These are phyloP conservation scores for Glareola pratincola DNA, from an alignment of 2,113 vertebrate genomes.

Conservation along the genomic window DNA sequence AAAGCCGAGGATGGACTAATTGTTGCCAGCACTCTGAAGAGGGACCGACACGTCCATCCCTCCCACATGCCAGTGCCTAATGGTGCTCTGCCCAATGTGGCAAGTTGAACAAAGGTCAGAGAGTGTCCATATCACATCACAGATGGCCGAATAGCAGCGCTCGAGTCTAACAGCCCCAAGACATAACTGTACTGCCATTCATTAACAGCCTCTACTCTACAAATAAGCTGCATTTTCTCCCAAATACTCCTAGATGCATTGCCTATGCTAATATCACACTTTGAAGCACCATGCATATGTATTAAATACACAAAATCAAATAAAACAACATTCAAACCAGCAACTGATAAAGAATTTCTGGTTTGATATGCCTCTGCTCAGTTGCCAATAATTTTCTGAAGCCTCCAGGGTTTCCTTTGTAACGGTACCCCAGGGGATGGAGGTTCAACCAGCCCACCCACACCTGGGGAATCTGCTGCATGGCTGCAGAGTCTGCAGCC, in stretches of 20 bases:
- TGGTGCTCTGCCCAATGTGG: rapidly evolving
- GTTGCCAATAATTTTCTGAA: background rate
- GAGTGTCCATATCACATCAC: background rate
- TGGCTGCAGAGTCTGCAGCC: background rate
- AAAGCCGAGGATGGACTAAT: rapidly evolving
- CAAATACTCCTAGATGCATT: background rate
- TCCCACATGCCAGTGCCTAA: background rate
- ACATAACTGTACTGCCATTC: background rate
- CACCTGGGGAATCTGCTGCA: background rate
- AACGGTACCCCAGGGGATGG: background rate
- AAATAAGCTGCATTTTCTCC: background rate
- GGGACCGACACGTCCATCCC: rapidly evolving
- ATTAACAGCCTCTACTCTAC: background rate
- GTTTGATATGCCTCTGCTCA: background rate
- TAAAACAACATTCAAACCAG: background rate
- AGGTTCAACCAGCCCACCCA: background rate
- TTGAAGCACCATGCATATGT: background rate
- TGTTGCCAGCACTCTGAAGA: background rate
- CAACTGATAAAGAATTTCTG: background rate
- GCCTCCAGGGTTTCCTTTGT: background rate
- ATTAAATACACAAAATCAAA: background rate
- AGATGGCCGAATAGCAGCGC: background rate
- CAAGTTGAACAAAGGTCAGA: background rate
- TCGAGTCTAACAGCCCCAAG: background rate
- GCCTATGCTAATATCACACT: background rate